A percentile compares a stretch with the other conserved stretches of the same genome.
phyloP scores from a whole-genome alignment of 37 sponge, comb jelly and placozoan species.

The Bolinopsis microptera region DNA sequence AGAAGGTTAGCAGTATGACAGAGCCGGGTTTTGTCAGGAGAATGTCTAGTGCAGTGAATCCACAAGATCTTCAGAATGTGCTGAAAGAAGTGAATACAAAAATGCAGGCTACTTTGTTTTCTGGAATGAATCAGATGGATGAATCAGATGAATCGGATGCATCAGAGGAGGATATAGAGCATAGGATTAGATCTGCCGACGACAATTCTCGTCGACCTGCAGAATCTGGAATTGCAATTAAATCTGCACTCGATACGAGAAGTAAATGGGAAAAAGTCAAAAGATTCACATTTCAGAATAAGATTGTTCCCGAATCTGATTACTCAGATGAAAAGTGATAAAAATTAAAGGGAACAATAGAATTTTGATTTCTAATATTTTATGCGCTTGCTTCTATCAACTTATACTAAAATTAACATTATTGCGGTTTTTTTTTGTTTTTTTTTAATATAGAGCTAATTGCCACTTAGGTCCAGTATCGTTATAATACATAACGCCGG shows the following conservation, averaged over 20 bases:
- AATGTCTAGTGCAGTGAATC: slow-evolving; percentile 51
- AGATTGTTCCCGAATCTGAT: not conserved
- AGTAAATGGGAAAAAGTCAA: not conserved
- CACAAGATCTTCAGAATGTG: not conserved
- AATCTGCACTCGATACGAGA: not conserved
- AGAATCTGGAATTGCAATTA: not conserved
- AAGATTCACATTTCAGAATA: not conserved
- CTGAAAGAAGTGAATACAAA: not conserved
- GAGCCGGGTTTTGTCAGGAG: not conserved
- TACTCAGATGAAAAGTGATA: too few relatives aligned
- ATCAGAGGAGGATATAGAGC: not conserved
- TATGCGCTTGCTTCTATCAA: too few relatives aligned
- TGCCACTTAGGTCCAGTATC: too few relatives aligned
- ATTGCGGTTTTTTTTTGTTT: too few relatives aligned
- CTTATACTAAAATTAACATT: too few relatives aligned
- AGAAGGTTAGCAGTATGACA: not conserved
- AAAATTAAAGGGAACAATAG: too few relatives aligned
- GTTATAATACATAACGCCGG: too few relatives aligned
- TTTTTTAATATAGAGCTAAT: too few relatives aligned
- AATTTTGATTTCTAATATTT: too few relatives aligned
- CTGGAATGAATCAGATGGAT: not conserved
- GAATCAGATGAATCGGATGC: not conserved
- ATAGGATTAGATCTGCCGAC: not conserved
- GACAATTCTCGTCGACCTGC: not conserved
- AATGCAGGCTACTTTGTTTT: too few relatives aligned